phyloP scores from a whole-genome alignment of 1,140 invertebrate genomes.

The Phymastichus coffea region DNA sequence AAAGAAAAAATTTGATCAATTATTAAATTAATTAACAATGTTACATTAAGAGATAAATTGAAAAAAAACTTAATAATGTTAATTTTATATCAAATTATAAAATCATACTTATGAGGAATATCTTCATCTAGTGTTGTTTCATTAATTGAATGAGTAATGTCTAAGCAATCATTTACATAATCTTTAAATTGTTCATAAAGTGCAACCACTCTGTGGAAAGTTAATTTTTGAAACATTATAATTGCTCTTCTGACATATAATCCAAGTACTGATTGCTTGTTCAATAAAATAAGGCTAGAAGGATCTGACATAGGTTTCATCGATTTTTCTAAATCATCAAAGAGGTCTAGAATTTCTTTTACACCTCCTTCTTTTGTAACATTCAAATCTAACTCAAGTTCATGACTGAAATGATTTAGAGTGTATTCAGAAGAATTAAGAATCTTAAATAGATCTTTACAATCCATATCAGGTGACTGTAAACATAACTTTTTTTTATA shows the following conservation, averaged over 20 bases:
- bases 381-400: conserved; percentile 60
- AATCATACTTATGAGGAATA: too few relatives aligned
- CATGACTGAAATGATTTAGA: conserved; percentile 56
- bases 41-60: too few relatives aligned
- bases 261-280: conserved; percentile 62
- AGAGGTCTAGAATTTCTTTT: conserved; percentile 64
- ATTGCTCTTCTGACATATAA: conserved; percentile 79
- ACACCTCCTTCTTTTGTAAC: conserved; percentile 60
- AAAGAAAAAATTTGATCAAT: background rate
- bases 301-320: conserved; percentile 51
- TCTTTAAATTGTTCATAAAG: conserved; percentile 67
- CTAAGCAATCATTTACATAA: conserved; percentile 44
- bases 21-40: background rate
- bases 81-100: too few relatives aligned
- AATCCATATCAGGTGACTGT: conserved; percentile 65
- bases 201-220: conserved; percentile 75
- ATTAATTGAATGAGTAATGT: background rate
- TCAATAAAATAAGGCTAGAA: conserved; percentile 42
- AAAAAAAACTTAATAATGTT: too few relatives aligned
- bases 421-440: conserved; percentile 59
- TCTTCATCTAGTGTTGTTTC: too few relatives aligned
- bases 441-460: conserved; percentile 59
- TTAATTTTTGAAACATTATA: conserved; percentile 77
- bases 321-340: conserved; percentile 58
- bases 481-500: conserved; percentile 27